A percentile compares a stretch with the other conserved stretches of the same genome.
These are phyloP conservation scores for Clusia tigrina DNA, from an alignment of 2,888 invertebrate genomes.

Conservation along the genomic window DNA sequence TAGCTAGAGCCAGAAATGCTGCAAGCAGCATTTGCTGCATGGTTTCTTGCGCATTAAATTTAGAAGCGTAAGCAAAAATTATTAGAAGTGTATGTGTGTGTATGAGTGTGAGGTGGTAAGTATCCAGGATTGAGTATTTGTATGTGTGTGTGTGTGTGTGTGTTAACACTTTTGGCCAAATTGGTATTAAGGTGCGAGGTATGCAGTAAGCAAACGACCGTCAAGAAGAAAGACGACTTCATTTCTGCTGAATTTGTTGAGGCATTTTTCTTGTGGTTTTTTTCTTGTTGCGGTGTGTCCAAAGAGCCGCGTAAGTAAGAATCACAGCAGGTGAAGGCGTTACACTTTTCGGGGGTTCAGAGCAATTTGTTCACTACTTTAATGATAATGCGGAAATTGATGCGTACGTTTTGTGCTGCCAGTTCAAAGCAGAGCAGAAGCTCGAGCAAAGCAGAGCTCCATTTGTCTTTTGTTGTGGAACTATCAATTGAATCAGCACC, in stretches of 20 bases:
- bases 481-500: slow-evolving; percentile 15
- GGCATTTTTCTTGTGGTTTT: background rate
- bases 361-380: background rate
- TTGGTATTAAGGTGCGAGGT: slow-evolving; percentile 4
- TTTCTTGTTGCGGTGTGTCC: background rate
- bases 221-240: background rate
- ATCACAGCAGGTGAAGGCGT: background rate
- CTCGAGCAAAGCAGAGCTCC: slow-evolving; percentile 1
- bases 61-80: background rate
- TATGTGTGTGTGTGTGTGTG: slow-evolving; percentile 9
- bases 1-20: background rate
- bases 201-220: background rate
- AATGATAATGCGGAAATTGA: background rate
- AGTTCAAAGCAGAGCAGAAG: too few relatives aligned
- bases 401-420: background rate
- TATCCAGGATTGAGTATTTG: background rate
- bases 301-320: background rate
- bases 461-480: slow-evolving; percentile 16
- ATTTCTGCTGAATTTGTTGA: slow-evolving; percentile 6
- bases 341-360: background rate
- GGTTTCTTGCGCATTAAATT: background rate
- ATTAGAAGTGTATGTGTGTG: too few relatives aligned
- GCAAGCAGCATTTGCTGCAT: background rate
- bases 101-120: background rate
- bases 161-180: slow-evolving; percentile 1